Base-by-base conservation (phyloP, 2,113 vertebrate genomes). In the Nycticryphes semicollaris region DNA sequence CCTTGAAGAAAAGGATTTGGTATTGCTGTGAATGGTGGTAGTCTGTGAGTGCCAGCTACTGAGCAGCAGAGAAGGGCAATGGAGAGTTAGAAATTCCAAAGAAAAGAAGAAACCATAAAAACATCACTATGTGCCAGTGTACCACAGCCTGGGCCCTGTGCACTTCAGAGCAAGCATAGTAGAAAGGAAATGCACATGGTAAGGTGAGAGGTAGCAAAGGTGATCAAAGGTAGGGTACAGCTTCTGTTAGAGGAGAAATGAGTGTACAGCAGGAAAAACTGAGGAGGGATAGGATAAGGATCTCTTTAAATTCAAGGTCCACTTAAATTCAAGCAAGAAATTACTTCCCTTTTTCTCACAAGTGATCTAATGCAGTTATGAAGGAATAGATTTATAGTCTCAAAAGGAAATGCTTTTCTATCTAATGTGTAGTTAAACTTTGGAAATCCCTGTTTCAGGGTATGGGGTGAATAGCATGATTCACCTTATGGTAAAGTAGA, bases 111-210 rank as follows among this genome's bases (percentile, higher is more conserved):
- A 24, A 6, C 24, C 12, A 31, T 14, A 30, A 62, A 83, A 56
- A 5, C 17, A 39, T 66, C 72, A 53, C 21, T 19, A 28, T 0
- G 3, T 51, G 30, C 68, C 39, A 35, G 31, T 7, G 53, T 18
- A 75, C 6, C 4, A 8, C 25, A 81, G 37, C 20, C 57, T 53
- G 51, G 31, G 13, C 25, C 51, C 27, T 7, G 8, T 31, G 70
- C 9, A 16, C 25, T 62, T 53, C 0, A 0, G 45, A 21, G 30
- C 35, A 45, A 45, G 41, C 12, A 2, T 2, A 24, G 18, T 0
- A 77, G 57, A 69, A 89, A 74, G 4, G 23, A 87, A 79, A 10
- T 31, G 62, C 21, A 22, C 6, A 56, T 41, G 15, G 22, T 31
- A 35, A 84, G 17, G 15, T 48, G 35, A 83, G 37, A 31, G 7